Evolutionary conservation across 2,888 invertebrate genomes (phyloP).

Genomic region (Scelioninae gen. 2): DNA sequence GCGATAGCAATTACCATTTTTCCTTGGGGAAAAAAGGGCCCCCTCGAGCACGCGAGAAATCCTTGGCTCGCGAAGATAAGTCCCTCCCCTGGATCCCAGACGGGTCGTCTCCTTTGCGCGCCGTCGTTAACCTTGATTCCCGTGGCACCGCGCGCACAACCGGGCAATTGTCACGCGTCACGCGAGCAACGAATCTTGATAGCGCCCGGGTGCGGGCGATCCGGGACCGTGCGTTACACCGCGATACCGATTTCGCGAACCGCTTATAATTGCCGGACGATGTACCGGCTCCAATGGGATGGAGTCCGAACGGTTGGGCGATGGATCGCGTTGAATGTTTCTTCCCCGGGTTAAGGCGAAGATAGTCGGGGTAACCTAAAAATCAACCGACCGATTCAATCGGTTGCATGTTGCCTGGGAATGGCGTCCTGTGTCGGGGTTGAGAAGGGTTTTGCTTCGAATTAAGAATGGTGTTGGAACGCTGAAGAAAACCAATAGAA

Average conservation of each 20-base stretch:
- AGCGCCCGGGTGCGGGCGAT: constrained; percentile 37
- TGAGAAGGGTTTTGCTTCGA: no score
- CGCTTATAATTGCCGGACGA: constrained; percentile 23
- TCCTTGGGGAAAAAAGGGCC: constrained; percentile 27
- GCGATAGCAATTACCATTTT: constrained; percentile 59
- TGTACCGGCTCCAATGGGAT: no score
- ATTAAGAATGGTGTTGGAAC: no score
- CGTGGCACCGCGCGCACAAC: constrained; percentile 33
- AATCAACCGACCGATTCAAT: no score
- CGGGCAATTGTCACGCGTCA: constrained; percentile 45
- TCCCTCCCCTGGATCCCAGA: constrained; percentile 48
- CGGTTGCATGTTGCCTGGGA: no score
- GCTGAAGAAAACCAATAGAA: no score
- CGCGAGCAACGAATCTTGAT: constrained; percentile 47
- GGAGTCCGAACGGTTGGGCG: no score
- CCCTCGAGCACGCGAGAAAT: constrained; percentile 50
- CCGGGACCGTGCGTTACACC: constrained; percentile 26
- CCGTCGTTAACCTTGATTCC: constrained; percentile 59
- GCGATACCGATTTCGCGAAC: constrained; percentile 14
- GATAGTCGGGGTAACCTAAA: no score
- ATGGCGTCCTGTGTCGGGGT: no score
- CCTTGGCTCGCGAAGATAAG: constrained; percentile 57
- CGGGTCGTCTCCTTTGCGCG: constrained; percentile 50
- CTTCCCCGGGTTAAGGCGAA: no score
- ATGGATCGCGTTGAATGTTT: no score